Base-by-base conservation (phyloP, 2,888 invertebrate species). In the Volucella zonaria region DNA sequence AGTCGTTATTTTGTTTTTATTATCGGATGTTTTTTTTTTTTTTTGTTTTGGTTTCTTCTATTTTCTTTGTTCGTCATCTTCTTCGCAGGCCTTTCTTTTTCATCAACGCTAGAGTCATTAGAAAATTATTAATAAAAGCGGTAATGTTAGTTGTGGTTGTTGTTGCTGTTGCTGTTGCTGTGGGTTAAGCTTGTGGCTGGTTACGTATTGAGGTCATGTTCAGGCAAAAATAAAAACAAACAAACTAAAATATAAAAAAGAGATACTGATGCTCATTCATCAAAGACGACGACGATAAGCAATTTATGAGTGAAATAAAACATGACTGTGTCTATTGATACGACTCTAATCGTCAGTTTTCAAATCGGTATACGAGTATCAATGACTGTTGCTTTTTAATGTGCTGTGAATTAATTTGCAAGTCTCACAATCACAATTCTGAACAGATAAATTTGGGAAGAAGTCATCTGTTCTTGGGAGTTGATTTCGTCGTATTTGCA, bases 31-130 rank as follows among this genome's bases (percentile, higher is more conserved):
- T 67, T 59, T 71, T 59, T 67, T 42, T 67, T 58, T 54, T 3
- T 18, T 18, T 18, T 18, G 1, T 18, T 2, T 18, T 18, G 1
- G 2, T n/a, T 45, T 59, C 15, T 31, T 52, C n/a, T 14, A 47
- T 58, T 70, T 42, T 61, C 9, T 70, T 12, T 47, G 11, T 9
- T 54, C 31, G 31, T 38, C 56, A 56, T 56, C 40, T 49, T 47
- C n/a, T 80, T 73, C 62, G 62, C 61, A 73, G 49, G 78, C 67
- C 82, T 82, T 82, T 82, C 82, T 82, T 78, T 82, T 82, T 78
- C 59, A 59, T 81, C 49, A 45, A 42, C 54, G n/a, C 49, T 11
- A 31, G 47, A 18, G 52, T 12, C 40, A 73, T 78, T 78, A 62
- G 73, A 82, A 59, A 78, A 73, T 73, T 73, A 67, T 73, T 62